Base-by-base conservation (phyloP, 2,888 invertebrate species). In the Drosophila hawaiiensis region DNA sequence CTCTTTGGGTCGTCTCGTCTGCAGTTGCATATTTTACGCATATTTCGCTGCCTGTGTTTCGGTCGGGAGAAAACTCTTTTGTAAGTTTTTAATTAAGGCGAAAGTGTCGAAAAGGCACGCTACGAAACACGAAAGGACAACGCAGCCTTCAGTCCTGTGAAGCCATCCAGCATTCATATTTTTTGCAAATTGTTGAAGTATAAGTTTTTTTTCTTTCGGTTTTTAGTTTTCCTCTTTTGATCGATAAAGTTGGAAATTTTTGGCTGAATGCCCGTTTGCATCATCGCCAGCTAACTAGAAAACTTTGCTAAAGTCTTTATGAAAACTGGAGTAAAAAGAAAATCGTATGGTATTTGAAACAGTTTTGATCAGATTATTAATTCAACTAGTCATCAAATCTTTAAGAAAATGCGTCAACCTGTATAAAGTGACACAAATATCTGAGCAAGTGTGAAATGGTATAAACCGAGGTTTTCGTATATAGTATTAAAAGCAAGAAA, bases 71-170 rank as follows among this genome's bases (percentile, higher is more conserved):
- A 53, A 72, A 68, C 55, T 72, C 85, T 84, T 85, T 82, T 73
- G 72, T 80, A 89, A 84, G 89, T 89, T 86, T 86, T 86, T 89
- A 86, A 89, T 86, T 86, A 86, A 86, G 84, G 85, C 85, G 76
- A 86, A 86, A 86, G 89, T 89, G 85, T 85, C 79, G 84, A 85
- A 76, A 82, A 82, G 83, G 80, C 88, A 82, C 67, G 81, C 76
- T 74, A 73, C 72, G 68, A 69, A 61, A 78, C 50, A 66, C 31
- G 59, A 63, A 39, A 65, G 47, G 55, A 53, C 58, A 65, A 49
- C 47, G 52, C 43, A 65, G 16, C 41, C 63, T 61, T 56, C 47
- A n/a, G 53, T 64, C 49, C 60, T 54, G 43, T 43, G 49, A 41
- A 41, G 54, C 50, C 58, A 52, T 56, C 61, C 56, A 59, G 47